These are phyloP conservation scores for Ictalurus furcatus DNA, from an alignment of 2,113 vertebrate genomes.

Conservation along the genomic window DNA sequence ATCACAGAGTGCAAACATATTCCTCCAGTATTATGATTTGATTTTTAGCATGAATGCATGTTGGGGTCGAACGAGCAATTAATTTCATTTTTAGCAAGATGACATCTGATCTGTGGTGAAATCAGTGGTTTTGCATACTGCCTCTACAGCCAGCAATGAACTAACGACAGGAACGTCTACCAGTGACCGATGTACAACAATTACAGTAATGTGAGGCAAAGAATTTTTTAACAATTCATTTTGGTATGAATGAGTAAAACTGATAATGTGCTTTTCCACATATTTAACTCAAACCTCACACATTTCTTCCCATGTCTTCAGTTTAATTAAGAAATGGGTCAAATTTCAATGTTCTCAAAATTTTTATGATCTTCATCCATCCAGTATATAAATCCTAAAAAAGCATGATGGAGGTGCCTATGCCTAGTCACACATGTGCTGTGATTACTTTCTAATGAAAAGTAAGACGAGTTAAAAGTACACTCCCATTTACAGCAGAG, in stretches of 20 bases:
- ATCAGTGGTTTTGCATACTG: not conserved
- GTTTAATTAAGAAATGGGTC: not conserved
- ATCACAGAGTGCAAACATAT: not conserved
- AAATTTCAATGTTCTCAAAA: not conserved
- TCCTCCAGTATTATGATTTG: not conserved
- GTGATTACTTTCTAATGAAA: not conserved
- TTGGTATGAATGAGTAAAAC: not conserved
- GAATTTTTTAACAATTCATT: not conserved
- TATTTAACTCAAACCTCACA: not conserved
- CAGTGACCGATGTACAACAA: not conserved
- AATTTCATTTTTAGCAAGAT: not conserved
- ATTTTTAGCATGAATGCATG: not conserved
- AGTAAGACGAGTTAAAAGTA: not conserved
- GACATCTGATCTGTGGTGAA: not conserved
- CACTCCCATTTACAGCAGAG: not conserved
- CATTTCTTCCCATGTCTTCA: not conserved
- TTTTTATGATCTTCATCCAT: not conserved
- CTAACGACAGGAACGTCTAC: not conserved
- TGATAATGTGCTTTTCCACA: not conserved
- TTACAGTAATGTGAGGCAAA: not conserved
- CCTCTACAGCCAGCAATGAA: not conserved
- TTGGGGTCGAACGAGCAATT: not conserved
- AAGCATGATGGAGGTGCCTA: not conserved
- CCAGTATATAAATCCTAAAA: not conserved
- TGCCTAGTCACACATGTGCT: not conserved